These are phyloP conservation scores for Serrognathus titanus DNA, from an alignment of 2,888 invertebrate species.

Conservation along the genomic window DNA sequence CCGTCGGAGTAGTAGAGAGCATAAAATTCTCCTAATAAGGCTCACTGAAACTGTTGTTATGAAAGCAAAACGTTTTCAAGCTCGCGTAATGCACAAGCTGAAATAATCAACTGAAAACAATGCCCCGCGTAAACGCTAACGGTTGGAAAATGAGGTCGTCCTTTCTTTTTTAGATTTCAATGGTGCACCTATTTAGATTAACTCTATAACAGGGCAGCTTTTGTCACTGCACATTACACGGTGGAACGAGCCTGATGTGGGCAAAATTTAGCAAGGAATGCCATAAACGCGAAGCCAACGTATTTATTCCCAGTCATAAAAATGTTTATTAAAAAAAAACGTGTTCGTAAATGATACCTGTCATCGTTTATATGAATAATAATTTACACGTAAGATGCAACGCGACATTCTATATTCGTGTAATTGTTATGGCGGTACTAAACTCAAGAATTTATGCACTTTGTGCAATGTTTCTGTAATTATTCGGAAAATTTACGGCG, in stretches of 20 bases:
- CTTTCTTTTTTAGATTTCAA: background rate
- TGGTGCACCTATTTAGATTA: slow-evolving; percentile 3
- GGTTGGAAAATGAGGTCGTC: background rate
- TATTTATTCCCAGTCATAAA: background rate
- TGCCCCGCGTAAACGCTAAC: background rate
- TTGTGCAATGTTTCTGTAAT: background rate
- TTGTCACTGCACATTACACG: slow-evolving; percentile 1
- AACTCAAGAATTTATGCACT: background rate
- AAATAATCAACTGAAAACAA: background rate
- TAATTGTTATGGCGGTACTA: background rate
- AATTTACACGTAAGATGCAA: background rate
- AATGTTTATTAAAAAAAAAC: background rate
- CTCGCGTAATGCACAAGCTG: no score
- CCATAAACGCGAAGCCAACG: background rate
- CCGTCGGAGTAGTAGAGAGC: background rate
- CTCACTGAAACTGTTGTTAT: no score
- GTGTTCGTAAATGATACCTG: background rate
- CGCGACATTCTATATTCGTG: background rate
- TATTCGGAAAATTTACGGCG: no score
- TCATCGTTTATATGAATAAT: background rate
- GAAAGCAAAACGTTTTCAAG: no score
- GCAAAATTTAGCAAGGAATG: slow-evolving; percentile 1
- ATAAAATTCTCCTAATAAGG: no score
- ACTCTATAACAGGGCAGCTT: background rate
- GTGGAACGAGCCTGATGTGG: background rate